These are phyloP conservation scores for Ptychochromis oligacanthus DNA, from an alignment of 2,113 vertebrate genomes.

Conservation along the genomic window DNA sequence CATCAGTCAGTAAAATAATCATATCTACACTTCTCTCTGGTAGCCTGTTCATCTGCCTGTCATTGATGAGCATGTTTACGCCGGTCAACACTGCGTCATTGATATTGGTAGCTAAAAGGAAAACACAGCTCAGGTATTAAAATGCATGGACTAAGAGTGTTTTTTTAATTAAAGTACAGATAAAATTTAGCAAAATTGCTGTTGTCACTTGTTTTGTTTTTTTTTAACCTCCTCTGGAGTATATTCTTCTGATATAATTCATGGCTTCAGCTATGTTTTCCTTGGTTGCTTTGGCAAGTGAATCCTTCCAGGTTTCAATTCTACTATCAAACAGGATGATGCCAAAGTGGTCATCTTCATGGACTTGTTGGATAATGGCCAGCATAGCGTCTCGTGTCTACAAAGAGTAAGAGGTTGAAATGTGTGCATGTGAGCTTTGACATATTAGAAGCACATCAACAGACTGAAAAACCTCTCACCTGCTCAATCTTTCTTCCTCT, in stretches of 20 bases:
- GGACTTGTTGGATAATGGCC: constrained; percentile 74
- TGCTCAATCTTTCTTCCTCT: constrained; percentile 51
- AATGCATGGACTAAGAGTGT: neutral
- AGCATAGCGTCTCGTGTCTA: constrained; percentile 77
- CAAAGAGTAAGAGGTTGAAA: neutral
- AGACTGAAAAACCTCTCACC: constrained; percentile 49
- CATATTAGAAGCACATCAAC: neutral
- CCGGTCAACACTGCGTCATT: constrained; percentile 66
- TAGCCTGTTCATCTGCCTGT: constrained; percentile 37
- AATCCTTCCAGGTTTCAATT: constrained; percentile 12
- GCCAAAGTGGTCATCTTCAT: constrained; percentile 75
- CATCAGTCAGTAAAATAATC: constrained; percentile 82
- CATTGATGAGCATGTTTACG: constrained; percentile 59
- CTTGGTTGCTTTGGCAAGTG: constrained; percentile 64
- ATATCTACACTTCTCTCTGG: constrained; percentile 75
- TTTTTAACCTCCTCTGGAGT: neutral
- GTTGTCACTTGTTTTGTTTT: neutral
- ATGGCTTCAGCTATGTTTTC: constrained; percentile 62
- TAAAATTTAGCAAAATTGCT: neutral
- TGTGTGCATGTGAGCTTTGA: neutral
- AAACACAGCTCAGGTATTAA: neutral
- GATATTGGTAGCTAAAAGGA: constrained; percentile 73
- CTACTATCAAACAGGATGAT: constrained; percentile 41
- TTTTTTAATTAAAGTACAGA: neutral
- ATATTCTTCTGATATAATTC: neutral